A percentile compares a stretch with the other conserved stretches of the same genome.
phyloP scores from a whole-genome alignment of 2,113 vertebrate genomes.

The Cranoglanis bouderius region DNA sequence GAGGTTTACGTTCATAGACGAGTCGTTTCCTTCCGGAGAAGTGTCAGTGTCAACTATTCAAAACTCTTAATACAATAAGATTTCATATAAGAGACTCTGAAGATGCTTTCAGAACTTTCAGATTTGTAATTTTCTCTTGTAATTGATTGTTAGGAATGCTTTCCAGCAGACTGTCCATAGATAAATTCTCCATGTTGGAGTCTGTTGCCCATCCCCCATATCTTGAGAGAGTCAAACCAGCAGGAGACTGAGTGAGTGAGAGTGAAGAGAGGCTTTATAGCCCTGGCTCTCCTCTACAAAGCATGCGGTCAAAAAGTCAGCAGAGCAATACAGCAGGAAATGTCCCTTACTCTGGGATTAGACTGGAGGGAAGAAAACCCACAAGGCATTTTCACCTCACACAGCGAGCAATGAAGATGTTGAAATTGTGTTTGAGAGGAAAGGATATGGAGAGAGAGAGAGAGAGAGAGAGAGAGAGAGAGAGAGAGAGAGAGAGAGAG shows the following conservation, averaged over 20 bases:
- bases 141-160: conserved; percentile 13
- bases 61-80: conserved; percentile 8
- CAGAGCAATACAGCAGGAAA: conserved; percentile 40
- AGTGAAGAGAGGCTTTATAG: conserved; percentile 24
- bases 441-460: conserved; percentile 11
- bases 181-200: conserved; percentile 1
- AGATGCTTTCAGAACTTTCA: background rate
- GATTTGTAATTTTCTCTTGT: background rate
- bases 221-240: background rate
- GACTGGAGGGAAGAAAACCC: conserved; percentile 25
- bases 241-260: conserved; percentile 1
- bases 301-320: conserved; percentile 44
- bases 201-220: conserved; percentile 20
- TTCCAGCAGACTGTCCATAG: background rate
- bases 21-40: background rate
- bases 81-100: background rate
- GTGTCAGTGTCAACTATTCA: background rate
- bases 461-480: background rate
- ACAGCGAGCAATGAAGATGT: conserved; percentile 35
- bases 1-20: background rate
- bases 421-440: conserved; percentile 16
- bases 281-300: conserved; percentile 32
- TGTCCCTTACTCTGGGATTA: conserved; percentile 32
- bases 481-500: conserved; percentile 35
- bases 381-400: conserved; percentile 41